Conservation (phyloP, 2,888 invertebrate genomes). For the Selenia dentaria region DNA sequence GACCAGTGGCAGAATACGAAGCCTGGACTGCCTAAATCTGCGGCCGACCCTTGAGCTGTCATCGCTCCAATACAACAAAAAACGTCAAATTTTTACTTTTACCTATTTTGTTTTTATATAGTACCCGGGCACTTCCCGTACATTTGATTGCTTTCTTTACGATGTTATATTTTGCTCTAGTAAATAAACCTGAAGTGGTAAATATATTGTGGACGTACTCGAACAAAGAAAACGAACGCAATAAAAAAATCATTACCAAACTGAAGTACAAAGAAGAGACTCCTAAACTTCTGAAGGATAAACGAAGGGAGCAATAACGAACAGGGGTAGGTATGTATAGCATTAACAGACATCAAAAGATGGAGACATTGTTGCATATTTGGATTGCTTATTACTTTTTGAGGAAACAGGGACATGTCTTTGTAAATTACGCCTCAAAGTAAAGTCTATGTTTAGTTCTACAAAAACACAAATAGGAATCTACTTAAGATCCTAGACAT, state of each 20-base stretch:
- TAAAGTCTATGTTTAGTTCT: too few relatives aligned
- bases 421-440: conserved; percentile 5
- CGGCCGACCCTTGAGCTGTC: too few relatives aligned
- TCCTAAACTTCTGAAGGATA: conserved; percentile 19
- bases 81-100: too few relatives aligned
- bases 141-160: conserved; percentile 21
- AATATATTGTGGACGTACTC: conserved; percentile 6
- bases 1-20: too few relatives aligned
- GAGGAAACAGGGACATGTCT: conserved; percentile 4
- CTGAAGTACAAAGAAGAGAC: conserved; percentile 20
- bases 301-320: conserved; percentile 19
- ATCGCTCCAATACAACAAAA: too few relatives aligned
- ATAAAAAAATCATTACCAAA: conserved; percentile 26
- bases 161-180: conserved; percentile 16
- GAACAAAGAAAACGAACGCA: conserved; percentile 24
- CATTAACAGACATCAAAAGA: conserved; percentile 26
- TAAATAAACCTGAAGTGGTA: conserved; percentile 22
- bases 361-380: conserved; percentile 12
- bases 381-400: conserved; percentile 18
- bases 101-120: too few relatives aligned
- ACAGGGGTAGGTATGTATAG: conserved; percentile 5
- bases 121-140: too few relatives aligned
- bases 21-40: too few relatives aligned
- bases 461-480: too few relatives aligned
- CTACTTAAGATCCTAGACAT: too few relatives aligned